Base-by-base conservation (phyloP, 2,888 invertebrate species). In the Lasioglossum vierecki region DNA sequence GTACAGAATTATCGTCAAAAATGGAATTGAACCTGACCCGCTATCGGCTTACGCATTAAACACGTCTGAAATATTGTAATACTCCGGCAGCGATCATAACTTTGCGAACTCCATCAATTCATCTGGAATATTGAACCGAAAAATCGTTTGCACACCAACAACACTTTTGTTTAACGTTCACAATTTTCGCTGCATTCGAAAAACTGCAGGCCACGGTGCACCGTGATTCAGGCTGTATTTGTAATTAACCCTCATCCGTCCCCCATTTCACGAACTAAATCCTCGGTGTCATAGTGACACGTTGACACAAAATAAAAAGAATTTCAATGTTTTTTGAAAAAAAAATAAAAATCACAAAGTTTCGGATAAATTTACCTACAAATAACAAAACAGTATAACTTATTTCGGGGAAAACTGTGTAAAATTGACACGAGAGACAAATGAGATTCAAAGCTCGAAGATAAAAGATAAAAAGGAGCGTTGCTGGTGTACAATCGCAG, bases 1-100 rank as follows among this genome's bases (percentile, higher is more conserved):
- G 73, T 26, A 60, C n/a, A 68, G 57, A 81, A 80, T 83, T 83
- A 88, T 80, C 79, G 70, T 77, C 53, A 78, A 88, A 83, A 76
- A 84, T 71, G 46, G 76, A 39, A 79, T 72, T 44, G 53, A 78
- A 60, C 79, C 22, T 49, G 26, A 11, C 11, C 22, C 81, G 49
- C 84, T 84, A 88, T 82, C 75, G 79, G 71, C 30, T 77, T 72
- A 60, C 76, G 73, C 76, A 46, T 82, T 85, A 77, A 86, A 63
- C 77, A 71, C 41, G 74, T 57, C 39, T 57, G 84, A 78, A 76
- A 78, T 78, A 78, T 72, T 49, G 68, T 76, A 72, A 83, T 49
- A 41, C 73, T 35, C 30, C 66, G 53, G 60, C 53, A 41, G 18
- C 44, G 15, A 15, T 15, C 11, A 35, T 30, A 63, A 82, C n/a